Percentiles rank a stretch among this genome's conserved stretches.
phyloP scores from a whole-genome alignment of 2,888 invertebrate genomes.

The Ceramica pisi region DNA sequence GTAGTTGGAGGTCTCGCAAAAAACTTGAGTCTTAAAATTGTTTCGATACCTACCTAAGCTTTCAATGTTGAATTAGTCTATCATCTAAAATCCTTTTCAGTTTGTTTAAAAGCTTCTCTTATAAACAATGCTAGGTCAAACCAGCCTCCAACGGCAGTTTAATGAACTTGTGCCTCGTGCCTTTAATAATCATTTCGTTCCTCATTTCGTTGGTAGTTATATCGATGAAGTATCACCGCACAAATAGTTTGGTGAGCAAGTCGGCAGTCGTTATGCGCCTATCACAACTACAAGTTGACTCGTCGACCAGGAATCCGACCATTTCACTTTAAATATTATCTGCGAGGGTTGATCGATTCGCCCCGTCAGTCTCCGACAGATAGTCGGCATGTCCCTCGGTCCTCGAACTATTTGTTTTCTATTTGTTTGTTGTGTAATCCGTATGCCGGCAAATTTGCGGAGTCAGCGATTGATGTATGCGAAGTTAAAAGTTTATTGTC shows the following conservation, averaged over 20 bases:
- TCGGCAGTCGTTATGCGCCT: constrained; percentile 41
- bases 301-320: constrained; percentile 64
- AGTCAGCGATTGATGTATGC: constrained; percentile 66
- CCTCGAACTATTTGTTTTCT: constrained; percentile 64
- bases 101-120: constrained; percentile 13
- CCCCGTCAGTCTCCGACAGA: constrained; percentile 53
- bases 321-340: constrained; percentile 72
- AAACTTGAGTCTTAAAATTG: neutral
- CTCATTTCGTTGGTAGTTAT: constrained; percentile 50
- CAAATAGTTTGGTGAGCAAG: constrained; percentile 63
- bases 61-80: neutral
- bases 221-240: constrained; percentile 40
- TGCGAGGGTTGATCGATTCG: constrained; percentile 57
- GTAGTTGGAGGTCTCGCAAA: neutral
- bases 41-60: neutral
- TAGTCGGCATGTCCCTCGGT: constrained; percentile 58
- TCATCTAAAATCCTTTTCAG: neutral
- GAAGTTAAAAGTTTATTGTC: constrained; percentile 58
- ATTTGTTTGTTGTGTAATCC: constrained; percentile 74
- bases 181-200: constrained; percentile 47
- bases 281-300: constrained; percentile 58
- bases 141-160: constrained; percentile 27
- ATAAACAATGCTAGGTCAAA: constrained; percentile 16
- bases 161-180: constrained; percentile 47
- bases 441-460: constrained; percentile 67